A percentile compares a stretch with the other conserved stretches of the same genome.
Conservation (phyloP, 2,888 invertebrate genomes). For the Sphaerophoria rueppellii region DNA sequence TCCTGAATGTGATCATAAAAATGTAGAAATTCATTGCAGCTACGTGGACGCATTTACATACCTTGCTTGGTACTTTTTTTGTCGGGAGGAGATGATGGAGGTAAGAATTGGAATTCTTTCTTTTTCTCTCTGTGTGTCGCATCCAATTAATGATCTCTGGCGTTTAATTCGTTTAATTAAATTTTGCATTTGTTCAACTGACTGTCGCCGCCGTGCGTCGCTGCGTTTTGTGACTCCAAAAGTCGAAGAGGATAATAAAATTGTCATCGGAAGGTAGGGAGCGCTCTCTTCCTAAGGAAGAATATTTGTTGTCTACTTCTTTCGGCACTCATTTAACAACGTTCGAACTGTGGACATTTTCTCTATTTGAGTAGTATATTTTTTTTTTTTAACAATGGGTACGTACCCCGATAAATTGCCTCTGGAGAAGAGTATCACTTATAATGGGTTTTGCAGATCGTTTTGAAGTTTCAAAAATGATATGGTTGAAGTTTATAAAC, state of each 20-base stretch:
- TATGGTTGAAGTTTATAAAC: too few relatives aligned
- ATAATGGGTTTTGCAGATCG: too few relatives aligned
- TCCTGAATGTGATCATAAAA: constrained; percentile 49
- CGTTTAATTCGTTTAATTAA: constrained; percentile 72
- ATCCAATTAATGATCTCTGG: constrained; percentile 62
- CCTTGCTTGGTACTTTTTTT: not conserved
- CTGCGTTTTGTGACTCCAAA: constrained; percentile 9
- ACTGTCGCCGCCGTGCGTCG: too few relatives aligned
- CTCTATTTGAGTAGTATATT: too few relatives aligned
- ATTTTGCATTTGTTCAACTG: constrained; percentile 54
- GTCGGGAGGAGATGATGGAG: not conserved
- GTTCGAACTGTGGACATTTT: constrained; percentile 27
- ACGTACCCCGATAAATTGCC: too few relatives aligned
- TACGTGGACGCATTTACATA: constrained; percentile 23
- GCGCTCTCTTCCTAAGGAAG: constrained; percentile 15
- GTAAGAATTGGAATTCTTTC: constrained; percentile 21
- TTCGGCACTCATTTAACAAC: not conserved
- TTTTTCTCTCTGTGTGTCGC: constrained; percentile 38
- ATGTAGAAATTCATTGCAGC: constrained; percentile 40
- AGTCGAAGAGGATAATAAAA: constrained; percentile 64
- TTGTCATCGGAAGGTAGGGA: constrained; percentile 49
- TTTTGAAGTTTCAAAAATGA: too few relatives aligned
- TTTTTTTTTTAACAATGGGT: too few relatives aligned
- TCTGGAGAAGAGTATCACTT: too few relatives aligned
- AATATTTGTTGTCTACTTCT: not conserved